Base-by-base conservation (phyloP, 2,113 vertebrate genomes). In the Prunella himalayana region DNA sequence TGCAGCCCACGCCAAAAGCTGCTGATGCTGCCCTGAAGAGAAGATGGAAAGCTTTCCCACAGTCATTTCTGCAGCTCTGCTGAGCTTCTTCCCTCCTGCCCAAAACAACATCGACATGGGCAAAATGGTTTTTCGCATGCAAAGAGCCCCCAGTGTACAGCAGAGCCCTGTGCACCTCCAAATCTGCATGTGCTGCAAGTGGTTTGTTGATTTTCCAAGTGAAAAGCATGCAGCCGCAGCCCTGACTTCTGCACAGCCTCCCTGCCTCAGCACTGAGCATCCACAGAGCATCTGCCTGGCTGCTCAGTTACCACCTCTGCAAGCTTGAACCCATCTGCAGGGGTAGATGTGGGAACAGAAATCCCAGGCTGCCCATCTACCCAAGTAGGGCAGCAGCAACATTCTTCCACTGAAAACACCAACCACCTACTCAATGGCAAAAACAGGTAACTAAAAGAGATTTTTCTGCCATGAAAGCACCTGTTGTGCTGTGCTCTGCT, bases 81-180 rank as follows among this genome's bases (percentile, higher is more conserved):
- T 23, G n/a, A 51, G 39, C 20, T 37, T 68, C 23, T 45, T 68
- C 63, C 51, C 25, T 85, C 51, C n/a, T 42, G 31, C 24, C 63
- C 47, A 72, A 72, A 53, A 39, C 44, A 60, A 49, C 1, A 2
- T 10, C 25, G 0, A 0, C 7, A 6, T 0, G 4, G 27, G 33
- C 30, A 91, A 72, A 76, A 69, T 10, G 22, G 3, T 28, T 80
- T 23, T 68, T 42, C 1, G 0, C 18, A 59, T 2, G 22, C 47
- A 33, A 80, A 86, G 16, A 85, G 37, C 27, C 0, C 0, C 22
- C 41, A 39, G 31, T 2, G 11, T 2, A 6, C 30, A 68, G 25
- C 13, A 3, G 9, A 88, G 61, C 53, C 12, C 49, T 10, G 27
- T 39, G 23, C 42, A 44, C 5, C 56, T 77, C 63, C 72, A 78